A percentile compares a stretch with the other conserved stretches of the same genome.
These are phyloP conservation scores for Podilymbus podiceps DNA, from an alignment of 2,113 vertebrate species.

Conservation along the genomic window DNA sequence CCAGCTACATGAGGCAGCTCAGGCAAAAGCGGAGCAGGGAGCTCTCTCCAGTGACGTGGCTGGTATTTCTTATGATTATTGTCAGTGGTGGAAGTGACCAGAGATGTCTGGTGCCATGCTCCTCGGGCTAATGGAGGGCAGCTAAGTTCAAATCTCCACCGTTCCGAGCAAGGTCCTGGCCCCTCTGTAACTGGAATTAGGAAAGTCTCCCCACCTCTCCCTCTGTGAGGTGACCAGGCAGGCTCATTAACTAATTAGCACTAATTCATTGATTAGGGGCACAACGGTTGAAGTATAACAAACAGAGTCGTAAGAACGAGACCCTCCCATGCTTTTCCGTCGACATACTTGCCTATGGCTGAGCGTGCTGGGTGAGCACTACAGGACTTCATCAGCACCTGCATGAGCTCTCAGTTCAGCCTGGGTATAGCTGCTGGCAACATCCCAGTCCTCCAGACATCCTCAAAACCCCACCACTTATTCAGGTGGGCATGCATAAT, in stretches of 20 bases:
- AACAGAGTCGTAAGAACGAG: not conserved
- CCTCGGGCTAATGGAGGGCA: not conserved
- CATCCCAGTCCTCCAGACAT: not conserved
- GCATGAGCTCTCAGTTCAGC: not conserved
- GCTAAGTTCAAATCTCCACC: not conserved
- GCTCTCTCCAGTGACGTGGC: not conserved
- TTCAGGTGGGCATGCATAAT: not conserved
- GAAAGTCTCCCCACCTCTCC: not conserved
- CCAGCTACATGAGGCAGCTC: not conserved
- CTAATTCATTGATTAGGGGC: not conserved
- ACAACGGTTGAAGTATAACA: not conserved
- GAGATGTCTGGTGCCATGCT: not conserved
- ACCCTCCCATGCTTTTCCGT: not conserved
- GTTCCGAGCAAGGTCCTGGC: not conserved
- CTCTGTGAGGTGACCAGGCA: not conserved
- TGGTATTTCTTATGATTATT: not conserved
- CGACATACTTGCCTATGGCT: rapidly evolving
- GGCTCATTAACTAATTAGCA: not conserved
- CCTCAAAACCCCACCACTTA: not conserved
- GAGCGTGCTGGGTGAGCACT: not conserved
- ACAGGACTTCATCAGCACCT: not conserved
- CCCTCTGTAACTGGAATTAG: not conserved
- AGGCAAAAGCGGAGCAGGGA: not conserved
- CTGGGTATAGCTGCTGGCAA: not conserved
- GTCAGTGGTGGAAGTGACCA: not conserved